A percentile compares a stretch with the other conserved stretches of the same genome.
These are phyloP conservation scores for Agrotis ipsilon DNA, from an alignment of 2,888 invertebrate genomes.

Conservation along the genomic window DNA sequence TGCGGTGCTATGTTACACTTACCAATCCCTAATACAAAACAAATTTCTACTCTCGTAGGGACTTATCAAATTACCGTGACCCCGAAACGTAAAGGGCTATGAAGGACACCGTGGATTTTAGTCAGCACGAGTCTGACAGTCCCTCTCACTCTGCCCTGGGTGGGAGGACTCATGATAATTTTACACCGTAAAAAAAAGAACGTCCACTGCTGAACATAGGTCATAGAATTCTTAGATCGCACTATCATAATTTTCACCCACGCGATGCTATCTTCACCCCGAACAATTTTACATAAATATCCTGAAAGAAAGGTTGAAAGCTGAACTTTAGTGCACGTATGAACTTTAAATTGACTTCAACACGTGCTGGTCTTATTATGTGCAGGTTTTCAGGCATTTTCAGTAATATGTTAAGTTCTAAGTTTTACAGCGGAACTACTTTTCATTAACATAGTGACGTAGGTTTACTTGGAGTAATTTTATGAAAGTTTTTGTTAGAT, in stretches of 20 bases:
- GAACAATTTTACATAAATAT: constrained; percentile 35
- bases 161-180: no score
- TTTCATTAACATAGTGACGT: background rate
- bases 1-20: no score
- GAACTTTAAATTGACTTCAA: constrained; percentile 62
- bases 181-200: no score
- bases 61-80: no score
- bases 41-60: no score
- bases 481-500: background rate
- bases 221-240: background rate
- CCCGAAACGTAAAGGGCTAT: no score
- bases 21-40: no score
- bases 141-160: no score
- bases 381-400: constrained; percentile 23
- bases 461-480: background rate
- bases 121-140: no score
- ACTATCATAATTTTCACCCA: constrained; percentile 10
- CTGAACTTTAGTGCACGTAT: constrained; percentile 31
- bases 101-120: no score
- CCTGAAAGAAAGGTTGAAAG: constrained; percentile 33
- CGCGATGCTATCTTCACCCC: constrained; percentile 6
- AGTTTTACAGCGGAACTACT: background rate
- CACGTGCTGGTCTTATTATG: constrained; percentile 38
- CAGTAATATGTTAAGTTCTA: constrained; percentile 16
- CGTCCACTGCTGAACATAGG: no score